phyloP scores from a whole-genome alignment of 1,140 invertebrate species.

The Leptinotarsa defecta region DNA sequence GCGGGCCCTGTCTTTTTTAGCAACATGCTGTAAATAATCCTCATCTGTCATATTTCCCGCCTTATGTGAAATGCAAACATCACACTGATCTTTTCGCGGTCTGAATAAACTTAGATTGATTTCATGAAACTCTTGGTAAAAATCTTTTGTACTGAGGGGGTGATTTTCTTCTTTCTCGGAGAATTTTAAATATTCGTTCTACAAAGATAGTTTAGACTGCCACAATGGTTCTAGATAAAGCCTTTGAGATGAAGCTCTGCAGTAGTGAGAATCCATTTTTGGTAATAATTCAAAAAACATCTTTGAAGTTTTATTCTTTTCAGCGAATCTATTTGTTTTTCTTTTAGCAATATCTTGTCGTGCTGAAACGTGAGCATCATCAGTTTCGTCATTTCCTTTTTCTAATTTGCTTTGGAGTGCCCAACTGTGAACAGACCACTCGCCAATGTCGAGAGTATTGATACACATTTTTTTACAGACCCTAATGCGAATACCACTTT shows the following conservation, averaged over 20 bases:
- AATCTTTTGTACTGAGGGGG: neutral
- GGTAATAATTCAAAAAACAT: neutral
- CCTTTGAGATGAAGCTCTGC: neutral
- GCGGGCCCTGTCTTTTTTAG: slow-evolving; percentile 28
- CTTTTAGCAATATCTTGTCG: neutral
- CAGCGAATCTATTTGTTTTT: neutral
- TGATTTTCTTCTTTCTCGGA: neutral
- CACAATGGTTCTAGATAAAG: slow-evolving; percentile 13
- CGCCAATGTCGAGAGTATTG: no score
- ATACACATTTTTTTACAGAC: no score
- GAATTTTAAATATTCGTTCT: no score
- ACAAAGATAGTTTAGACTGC: slow-evolving; percentile 1
- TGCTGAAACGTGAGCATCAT: neutral
- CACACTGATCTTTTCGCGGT: slow-evolving; percentile 32
- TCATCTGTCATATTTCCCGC: slow-evolving; percentile 16
- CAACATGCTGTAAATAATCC: slow-evolving; percentile 16
- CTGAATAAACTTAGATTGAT: slow-evolving; percentile 17
- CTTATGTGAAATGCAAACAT: slow-evolving; percentile 27
- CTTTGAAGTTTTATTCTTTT: neutral
- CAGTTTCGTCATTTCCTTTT: no score
- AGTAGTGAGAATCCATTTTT: slow-evolving; percentile 20
- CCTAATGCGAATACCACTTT: no score
- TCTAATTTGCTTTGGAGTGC: no score
- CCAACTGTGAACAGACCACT: no score
- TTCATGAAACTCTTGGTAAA: slow-evolving; percentile 5